These are phyloP conservation scores for Prolemur simus DNA, from an alignment of 2,113 vertebrate genomes.

Conservation along the genomic window DNA sequence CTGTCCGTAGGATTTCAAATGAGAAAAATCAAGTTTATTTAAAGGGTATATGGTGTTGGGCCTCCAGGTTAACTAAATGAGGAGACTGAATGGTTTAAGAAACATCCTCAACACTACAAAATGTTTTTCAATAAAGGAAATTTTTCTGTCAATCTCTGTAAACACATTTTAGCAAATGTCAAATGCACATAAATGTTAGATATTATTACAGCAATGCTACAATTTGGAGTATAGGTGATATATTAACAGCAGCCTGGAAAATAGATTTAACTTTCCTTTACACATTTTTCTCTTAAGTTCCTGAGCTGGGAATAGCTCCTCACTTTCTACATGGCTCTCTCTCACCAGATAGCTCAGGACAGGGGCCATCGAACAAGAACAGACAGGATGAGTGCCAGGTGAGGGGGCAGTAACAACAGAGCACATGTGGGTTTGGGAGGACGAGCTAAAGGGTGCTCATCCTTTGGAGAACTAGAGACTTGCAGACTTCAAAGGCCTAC, in stretches of 20 bases:
- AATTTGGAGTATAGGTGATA: neutral
- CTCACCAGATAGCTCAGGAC: neutral
- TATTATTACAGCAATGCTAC: neutral
- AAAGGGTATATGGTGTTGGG: neutral
- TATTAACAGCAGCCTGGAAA: neutral
- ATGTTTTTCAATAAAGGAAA: constrained; percentile 19
- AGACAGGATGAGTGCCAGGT: neutral
- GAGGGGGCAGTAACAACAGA: neutral
- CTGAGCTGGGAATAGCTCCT: neutral
- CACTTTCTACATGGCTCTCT: neutral
- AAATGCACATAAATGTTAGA: constrained; percentile 1
- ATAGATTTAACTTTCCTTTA: neutral
- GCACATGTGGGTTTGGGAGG: neutral
- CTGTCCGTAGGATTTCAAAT: neutral
- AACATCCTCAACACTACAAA: neutral
- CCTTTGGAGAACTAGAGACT: neutral
- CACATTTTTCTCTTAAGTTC: neutral
- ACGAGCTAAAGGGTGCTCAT: neutral
- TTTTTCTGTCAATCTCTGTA: neutral
- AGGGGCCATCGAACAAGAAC: neutral
- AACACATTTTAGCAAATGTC: neutral
- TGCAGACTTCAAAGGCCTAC: neutral
- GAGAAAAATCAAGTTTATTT: neutral
- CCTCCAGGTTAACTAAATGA: constrained; percentile 10
- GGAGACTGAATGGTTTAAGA: neutral